phyloP scores from a whole-genome alignment of 2,888 invertebrate species.

The Euplexia lucipara region DNA sequence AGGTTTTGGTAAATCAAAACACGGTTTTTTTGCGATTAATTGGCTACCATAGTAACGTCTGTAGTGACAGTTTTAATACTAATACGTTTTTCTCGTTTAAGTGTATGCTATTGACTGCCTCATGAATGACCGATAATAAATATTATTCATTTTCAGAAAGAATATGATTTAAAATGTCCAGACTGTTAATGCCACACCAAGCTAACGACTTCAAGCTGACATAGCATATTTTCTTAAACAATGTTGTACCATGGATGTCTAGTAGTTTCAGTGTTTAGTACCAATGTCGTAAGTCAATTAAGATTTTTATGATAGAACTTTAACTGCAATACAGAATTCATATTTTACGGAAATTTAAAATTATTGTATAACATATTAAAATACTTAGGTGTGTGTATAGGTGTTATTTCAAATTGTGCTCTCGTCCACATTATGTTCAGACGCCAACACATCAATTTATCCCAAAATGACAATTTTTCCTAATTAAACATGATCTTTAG shows the following conservation, averaged over 20 bases:
- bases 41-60: too few species aligned
- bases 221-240: neutral
- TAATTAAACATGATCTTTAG: too few species aligned
- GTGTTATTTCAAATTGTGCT: too few species aligned
- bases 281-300: neutral
- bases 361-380: neutral
- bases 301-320: slow-evolving; percentile 6
- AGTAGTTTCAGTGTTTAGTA: neutral
- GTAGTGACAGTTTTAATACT: too few species aligned
- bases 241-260: neutral
- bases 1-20: too few species aligned
- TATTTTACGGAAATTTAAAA: neutral
- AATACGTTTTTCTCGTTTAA: too few species aligned
- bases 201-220: slow-evolving; percentile 26
- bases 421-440: too few species aligned
- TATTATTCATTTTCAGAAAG: slow-evolving; percentile 46
- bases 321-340: neutral
- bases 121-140: neutral
- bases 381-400: too few species aligned
- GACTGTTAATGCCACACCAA: slow-evolving; percentile 11
- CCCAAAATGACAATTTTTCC: too few species aligned
- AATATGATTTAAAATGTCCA: slow-evolving; percentile 29
- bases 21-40: too few species aligned
- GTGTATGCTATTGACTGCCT: too few species aligned
- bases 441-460: too few species aligned